Evolutionary conservation across 2,888 invertebrate species (phyloP), one percentile per base, ranked within the genome.

Genomic region (Perdita meconis): DNA sequence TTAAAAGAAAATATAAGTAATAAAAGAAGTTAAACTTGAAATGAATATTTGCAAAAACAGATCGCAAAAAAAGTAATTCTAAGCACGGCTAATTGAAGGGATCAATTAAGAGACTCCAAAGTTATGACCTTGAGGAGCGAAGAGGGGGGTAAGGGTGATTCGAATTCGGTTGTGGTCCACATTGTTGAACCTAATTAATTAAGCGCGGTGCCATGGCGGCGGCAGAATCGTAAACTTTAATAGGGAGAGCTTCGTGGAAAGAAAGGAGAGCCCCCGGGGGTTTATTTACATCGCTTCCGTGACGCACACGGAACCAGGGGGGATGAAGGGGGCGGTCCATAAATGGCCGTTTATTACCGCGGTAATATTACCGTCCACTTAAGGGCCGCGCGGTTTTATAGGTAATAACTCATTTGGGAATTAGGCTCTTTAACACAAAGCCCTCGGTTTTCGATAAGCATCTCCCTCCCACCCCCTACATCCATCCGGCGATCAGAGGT

Each of bases 391-490:
- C 72, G 47, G 81, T 89, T 90, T 89, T 89, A 90, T 90, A 87
- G 89, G 86, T 89, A 86, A 89, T 89, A 90, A 90, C 86, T 91
- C 89, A 90, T 88, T 86, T 85, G 83, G 77, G 84, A 90, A 90
- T 90, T 90, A 88, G 89, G 78, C 89, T 89, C 87, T 89, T 90
- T 89, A 90, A 88, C 87, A 84, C 88, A 87, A 88, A 85, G 87
- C 81, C 86, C 86, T 87, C 80, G 82, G 56, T 83, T 86, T 82
- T 86, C 85, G 87, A 88, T 88, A 87, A 88, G 83, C 84, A 89
- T 89, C 85, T 84, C 59, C 53, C 57, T 24, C 50, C 26, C 38
- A 12, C 2, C 2, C 36, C 36, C 1, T 10, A 38, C 19, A 0
- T 0, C n/a, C 10, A 4, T 4, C 40, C 13, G 1, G 0, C 16